phyloP scores from a whole-genome alignment of 2,113 vertebrate species.

The Entelurus aequoreus region DNA sequence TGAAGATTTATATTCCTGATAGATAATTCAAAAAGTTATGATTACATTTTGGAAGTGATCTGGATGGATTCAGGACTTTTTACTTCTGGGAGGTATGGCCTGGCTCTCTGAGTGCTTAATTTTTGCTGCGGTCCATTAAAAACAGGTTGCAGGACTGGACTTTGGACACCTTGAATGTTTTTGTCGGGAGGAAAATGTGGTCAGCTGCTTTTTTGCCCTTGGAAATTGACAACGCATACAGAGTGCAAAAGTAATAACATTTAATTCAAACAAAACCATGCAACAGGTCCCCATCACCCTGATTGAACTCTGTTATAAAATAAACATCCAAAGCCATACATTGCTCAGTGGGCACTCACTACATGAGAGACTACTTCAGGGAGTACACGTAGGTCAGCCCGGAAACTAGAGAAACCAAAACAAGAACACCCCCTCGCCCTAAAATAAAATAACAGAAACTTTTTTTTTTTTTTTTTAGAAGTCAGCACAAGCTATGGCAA shows the following conservation, averaged over 20 bases:
- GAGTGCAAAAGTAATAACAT: constrained; percentile 65
- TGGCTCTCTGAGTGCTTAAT: no score
- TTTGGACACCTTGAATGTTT: no score
- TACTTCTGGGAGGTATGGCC: no score
- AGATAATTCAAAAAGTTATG: no score
- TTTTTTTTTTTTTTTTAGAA: neutral
- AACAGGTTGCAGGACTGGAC: no score
- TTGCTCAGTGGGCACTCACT: constrained; percentile 38
- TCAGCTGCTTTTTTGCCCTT: neutral
- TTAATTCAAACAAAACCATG: constrained; percentile 70
- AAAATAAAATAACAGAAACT: neutral
- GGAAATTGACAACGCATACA: constrained; percentile 34
- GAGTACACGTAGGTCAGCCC: constrained; percentile 28
- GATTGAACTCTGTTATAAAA: constrained; percentile 54
- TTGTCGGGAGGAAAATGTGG: no score
- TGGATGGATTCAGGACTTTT: no score
- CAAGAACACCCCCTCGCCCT: neutral
- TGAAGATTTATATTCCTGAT: no score
- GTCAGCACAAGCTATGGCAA: constrained; percentile 25
- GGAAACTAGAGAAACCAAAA: constrained; percentile 26
- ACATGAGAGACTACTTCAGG: constrained; percentile 23
- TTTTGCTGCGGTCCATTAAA: no score
- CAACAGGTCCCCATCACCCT: constrained; percentile 58
- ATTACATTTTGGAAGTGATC: no score
- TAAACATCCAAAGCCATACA: constrained; percentile 58